phyloP scores from a whole-genome alignment of 2,113 vertebrate species.

The Hypocryptadius cinnamomeus region DNA sequence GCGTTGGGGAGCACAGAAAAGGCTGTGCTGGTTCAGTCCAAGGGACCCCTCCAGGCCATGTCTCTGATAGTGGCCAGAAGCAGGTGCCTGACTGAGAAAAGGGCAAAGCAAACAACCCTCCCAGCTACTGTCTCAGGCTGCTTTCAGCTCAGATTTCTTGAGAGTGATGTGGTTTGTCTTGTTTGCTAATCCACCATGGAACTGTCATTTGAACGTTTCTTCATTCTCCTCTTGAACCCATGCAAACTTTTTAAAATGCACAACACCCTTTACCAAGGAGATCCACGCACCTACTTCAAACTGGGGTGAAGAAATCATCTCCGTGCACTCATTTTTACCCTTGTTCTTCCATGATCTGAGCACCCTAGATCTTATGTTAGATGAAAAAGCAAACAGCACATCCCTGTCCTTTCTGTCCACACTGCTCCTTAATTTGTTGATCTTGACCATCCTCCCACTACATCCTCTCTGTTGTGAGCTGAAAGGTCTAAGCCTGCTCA shows the following conservation, averaged over 20 bases:
- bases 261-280: neutral
- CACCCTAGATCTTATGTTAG: neutral
- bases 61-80: neutral
- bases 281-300: fast-evolving
- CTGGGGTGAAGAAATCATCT: neutral
- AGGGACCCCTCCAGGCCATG: neutral
- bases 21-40: neutral
- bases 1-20: neutral
- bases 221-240: neutral
- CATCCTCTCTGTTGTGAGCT: neutral
- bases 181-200: neutral
- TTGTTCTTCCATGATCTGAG: neutral
- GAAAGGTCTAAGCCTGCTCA: neutral
- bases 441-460: neutral
- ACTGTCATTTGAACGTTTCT: neutral
- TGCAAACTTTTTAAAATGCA: neutral
- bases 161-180: neutral
- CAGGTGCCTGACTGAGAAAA: neutral
- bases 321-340: neutral
- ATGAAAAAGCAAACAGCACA: neutral
- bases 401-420: neutral
- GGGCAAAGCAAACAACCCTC: neutral
- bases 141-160: neutral
- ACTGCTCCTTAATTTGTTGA: neutral
- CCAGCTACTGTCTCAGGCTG: neutral